A percentile compares a stretch with the other conserved stretches of the same genome.
Conservation (phyloP, 2,888 invertebrate species). For the Volucella bombylans region DNA sequence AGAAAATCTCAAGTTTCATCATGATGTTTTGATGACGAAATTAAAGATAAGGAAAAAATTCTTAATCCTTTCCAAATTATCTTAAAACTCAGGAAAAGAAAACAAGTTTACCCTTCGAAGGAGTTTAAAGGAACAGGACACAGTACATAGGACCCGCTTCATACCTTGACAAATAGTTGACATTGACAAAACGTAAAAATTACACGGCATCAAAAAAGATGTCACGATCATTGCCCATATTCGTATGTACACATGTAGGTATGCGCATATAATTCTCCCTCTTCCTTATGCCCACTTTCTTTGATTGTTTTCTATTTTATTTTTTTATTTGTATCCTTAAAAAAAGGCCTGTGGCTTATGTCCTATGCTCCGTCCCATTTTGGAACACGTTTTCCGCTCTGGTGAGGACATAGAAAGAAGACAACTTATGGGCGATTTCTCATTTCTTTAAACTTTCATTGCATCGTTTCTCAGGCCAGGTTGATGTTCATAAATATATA, state of each 20-base stretch:
- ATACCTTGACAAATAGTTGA: slow-evolving; percentile 69
- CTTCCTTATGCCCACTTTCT: slow-evolving; percentile 61
- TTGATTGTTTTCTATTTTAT: slow-evolving; percentile 39
- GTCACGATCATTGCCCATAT: not conserved
- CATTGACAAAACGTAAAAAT: slow-evolving; percentile 70
- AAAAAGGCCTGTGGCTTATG: not conserved
- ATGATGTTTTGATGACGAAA: slow-evolving; percentile 41
- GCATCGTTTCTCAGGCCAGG: slow-evolving; percentile 33
- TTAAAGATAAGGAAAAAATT: slow-evolving; percentile 48
- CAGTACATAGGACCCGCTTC: slow-evolving; percentile 68
- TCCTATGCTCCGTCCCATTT: slow-evolving; percentile 45
- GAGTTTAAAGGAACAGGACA: slow-evolving; percentile 19
- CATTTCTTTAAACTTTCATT: slow-evolving; percentile 37
- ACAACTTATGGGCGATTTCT: slow-evolving; percentile 53
- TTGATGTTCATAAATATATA: slow-evolving; percentile 10
- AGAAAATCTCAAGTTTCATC: slow-evolving; percentile 56
- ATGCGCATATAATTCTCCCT: not conserved
- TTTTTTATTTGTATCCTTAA: slow-evolving; percentile 26
- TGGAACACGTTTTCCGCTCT: slow-evolving; percentile 70
- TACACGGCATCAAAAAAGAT: slow-evolving; percentile 50
- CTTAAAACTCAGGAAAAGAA: slow-evolving; percentile 27
- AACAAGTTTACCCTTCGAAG: slow-evolving; percentile 64
- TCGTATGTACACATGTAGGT: not conserved
- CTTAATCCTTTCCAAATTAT: slow-evolving; percentile 49
- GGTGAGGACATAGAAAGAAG: slow-evolving; percentile 12